phyloP scores from a whole-genome alignment of 2,888 invertebrate species.

The Tuberolachnus salignus region DNA sequence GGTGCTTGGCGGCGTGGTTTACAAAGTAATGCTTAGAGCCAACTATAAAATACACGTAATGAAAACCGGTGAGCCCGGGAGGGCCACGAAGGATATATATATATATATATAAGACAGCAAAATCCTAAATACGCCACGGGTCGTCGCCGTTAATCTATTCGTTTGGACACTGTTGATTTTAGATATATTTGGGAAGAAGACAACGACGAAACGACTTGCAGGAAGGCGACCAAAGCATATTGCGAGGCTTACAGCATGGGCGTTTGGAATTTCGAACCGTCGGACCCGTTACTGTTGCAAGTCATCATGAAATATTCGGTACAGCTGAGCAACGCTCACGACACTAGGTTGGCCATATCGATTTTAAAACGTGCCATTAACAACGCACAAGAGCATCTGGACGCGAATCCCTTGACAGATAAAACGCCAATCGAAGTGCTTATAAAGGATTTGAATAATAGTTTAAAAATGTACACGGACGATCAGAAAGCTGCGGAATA shows the following conservation, averaged over 20 bases:
- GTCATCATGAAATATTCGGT: background rate
- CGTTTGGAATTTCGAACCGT: slow-evolving; percentile 13
- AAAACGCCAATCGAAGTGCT: background rate
- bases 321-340: background rate
- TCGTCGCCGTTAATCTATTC: too few species aligned
- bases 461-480: too few species aligned
- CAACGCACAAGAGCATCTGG: background rate
- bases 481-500: too few species aligned
- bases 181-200: slow-evolving; percentile 5
- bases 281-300: background rate
- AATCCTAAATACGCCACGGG: too few species aligned
- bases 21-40: too few species aligned
- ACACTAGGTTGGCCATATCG: background rate
- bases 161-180: background rate
- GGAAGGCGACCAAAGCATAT: background rate
- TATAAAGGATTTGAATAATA: background rate
- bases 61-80: too few species aligned
- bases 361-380: background rate
- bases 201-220: background rate
- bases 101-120: too few species aligned
- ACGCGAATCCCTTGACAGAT: background rate
- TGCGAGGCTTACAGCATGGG: background rate
- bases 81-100: too few species aligned
- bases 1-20: too few species aligned
- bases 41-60: too few species aligned